Percentiles rank a stretch among this genome's conserved stretches.
phyloP scores from a whole-genome alignment of 2,113 vertebrate genomes.

The Oncorhynchus kisutch region DNA sequence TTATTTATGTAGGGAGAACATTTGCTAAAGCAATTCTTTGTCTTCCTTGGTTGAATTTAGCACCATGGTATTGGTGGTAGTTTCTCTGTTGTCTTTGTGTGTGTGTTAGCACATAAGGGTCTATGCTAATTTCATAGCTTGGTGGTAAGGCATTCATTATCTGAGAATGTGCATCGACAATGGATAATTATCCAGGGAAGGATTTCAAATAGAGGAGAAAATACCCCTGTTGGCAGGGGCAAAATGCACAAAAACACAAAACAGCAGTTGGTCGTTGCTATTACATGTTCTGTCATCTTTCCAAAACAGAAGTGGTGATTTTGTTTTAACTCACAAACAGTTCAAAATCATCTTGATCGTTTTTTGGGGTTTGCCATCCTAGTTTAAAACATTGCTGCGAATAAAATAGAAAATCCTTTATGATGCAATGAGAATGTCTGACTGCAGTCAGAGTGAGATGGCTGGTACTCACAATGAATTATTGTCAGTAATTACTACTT shows the following conservation, averaged over 20 bases:
- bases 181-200: constrained; percentile 71
- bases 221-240: constrained; percentile 60
- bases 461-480: constrained; percentile 4
- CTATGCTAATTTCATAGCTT: constrained; percentile 71
- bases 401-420: constrained; percentile 33
- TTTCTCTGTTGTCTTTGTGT: constrained; percentile 61
- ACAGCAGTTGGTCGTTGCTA: constrained; percentile 54
- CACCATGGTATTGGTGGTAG: constrained; percentile 57
- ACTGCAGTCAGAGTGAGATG: constrained; percentile 15
- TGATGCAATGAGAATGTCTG: background rate
- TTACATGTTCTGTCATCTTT: constrained; percentile 35
- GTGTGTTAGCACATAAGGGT: constrained; percentile 49
- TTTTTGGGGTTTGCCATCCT: constrained; percentile 56
- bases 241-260: constrained; percentile 50
- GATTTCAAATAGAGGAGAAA: constrained; percentile 69
- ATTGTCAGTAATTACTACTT: constrained; percentile 51
- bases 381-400: constrained; percentile 58
- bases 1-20: constrained; percentile 53
- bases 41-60: constrained; percentile 63
- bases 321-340: constrained; percentile 56
- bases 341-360: constrained; percentile 35
- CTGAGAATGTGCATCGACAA: constrained; percentile 73
- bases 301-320: constrained; percentile 49
- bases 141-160: constrained; percentile 72
- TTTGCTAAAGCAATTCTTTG: constrained; percentile 27